Evolutionary conservation across 2,888 invertebrate species (phyloP).

Genomic region (Leucophenga montana): DNA sequence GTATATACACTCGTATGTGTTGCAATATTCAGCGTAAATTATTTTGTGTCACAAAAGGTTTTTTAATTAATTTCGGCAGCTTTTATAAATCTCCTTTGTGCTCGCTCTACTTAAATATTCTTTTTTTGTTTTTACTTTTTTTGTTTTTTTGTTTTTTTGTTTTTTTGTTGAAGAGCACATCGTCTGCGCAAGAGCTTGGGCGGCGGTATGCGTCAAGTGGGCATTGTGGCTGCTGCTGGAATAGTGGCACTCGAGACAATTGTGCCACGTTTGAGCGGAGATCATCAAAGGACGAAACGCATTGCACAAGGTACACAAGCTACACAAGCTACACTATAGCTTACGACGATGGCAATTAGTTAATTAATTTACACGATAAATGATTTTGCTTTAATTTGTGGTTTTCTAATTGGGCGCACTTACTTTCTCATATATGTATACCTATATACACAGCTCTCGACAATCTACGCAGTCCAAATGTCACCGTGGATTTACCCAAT

Average conservation of each 20-base stretch:
- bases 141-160: conserved; percentile 3
- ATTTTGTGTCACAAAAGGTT: too few species aligned
- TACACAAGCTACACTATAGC: not conserved
- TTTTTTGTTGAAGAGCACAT: conserved; percentile 82
- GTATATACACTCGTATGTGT: too few species aligned
- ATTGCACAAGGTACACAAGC: conserved; percentile 79
- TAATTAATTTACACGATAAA: not conserved
- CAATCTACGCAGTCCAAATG: conserved; percentile 76
- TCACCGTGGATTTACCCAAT: conserved; percentile 77
- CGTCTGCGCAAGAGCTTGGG: conserved; percentile 90
- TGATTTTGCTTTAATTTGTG: not conserved
- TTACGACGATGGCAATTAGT: not conserved
- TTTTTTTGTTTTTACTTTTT: conserved; percentile 25
- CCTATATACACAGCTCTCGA: conserved; percentile 75
- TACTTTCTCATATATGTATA: not conserved
- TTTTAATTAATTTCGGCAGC: not conserved
- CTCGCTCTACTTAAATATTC: not conserved
- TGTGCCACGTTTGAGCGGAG: conserved; percentile 80
- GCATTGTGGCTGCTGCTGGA: conserved; percentile 92
- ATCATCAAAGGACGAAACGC: conserved; percentile 81
- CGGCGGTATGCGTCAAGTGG: conserved; percentile 94
- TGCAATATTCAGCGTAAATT: too few species aligned
- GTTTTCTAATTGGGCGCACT: not conserved
- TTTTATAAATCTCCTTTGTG: not conserved
- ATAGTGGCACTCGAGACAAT: conserved; percentile 87